Base-by-base conservation (phyloP, 1,140 invertebrate species). In the Formica exsecta region DNA sequence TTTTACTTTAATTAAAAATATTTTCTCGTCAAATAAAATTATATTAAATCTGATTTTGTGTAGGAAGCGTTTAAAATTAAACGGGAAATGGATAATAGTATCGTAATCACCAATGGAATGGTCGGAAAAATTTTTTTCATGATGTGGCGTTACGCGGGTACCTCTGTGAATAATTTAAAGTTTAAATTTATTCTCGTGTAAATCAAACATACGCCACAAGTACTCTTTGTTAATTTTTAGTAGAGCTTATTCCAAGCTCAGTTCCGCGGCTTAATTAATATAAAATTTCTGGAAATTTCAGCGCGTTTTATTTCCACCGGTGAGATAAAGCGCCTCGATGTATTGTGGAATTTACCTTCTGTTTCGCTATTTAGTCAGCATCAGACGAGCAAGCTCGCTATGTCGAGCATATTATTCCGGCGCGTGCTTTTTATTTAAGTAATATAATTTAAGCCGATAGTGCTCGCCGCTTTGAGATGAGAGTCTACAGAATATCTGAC, bases 301-400 rank as follows among this genome's bases (percentile, higher is more conserved):
- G 48, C 57, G 54, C 57, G 68, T 88, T 88, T 88, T 79, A 87
- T 89, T 79, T 76, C 80, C 59, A 57, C 64, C 59, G 48, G 65
- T 7, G 66, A 87, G 80, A 68, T 70, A 54, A 88, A 88, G 59
- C 32, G 65, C 36, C 77, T 61, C 29, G 44, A 83, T 64, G 73
- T 87, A 88, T 79, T 68, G 84, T 87, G 85, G 70, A 88, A 85
- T 89, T 89, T 89, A 65, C 64, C 36, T 74, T 85, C 81, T 19
- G 74, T 38, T 74, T 66, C 76, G 66, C 19, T 89, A 36, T 80
- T 88, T 88, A 68, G 68, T 44, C 81, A 89, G 29, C 77, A 68
- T 9, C 73, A 87, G 76, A 83, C 64, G 38, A 77, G 61, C 68
- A 66, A 61, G 44, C 38, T 51, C 41, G 54, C 48, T 7, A 62